Conservation (phyloP, 2,888 invertebrate species). For the Neoscelio sp. region DNA sequence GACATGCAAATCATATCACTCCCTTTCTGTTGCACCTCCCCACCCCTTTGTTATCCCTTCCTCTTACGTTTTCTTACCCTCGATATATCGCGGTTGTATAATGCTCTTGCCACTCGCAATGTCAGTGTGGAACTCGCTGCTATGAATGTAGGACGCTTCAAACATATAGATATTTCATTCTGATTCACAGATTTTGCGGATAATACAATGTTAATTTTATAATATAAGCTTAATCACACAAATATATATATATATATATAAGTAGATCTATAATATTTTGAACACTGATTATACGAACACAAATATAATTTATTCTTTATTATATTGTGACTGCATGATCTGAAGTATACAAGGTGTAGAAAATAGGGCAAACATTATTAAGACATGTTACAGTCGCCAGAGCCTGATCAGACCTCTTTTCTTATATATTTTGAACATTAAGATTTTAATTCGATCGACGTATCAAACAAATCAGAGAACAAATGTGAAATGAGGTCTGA, state of each 20-base stretch:
- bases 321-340: too few relatives aligned
- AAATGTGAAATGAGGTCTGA: too few relatives aligned
- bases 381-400: too few relatives aligned
- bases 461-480: too few relatives aligned
- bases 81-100: slow-evolving; percentile 64
- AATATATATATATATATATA: slow-evolving; percentile 44
- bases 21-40: slow-evolving; percentile 61
- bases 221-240: slow-evolving; percentile 29
- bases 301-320: too few relatives aligned
- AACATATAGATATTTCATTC: slow-evolving; percentile 68
- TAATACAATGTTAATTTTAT: slow-evolving; percentile 54
- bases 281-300: too few relatives aligned
- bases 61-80: slow-evolving; percentile 67
- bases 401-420: too few relatives aligned
- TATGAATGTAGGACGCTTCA: slow-evolving; percentile 50
- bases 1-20: slow-evolving; percentile 81
- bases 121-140: slow-evolving; percentile 49
- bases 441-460: too few relatives aligned
- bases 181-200: slow-evolving; percentile 38
- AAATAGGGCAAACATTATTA: too few relatives aligned
- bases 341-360: too few relatives aligned
- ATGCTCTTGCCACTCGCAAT: slow-evolving; percentile 57
- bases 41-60: slow-evolving; percentile 46
- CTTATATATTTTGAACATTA: too few relatives aligned
- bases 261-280: too few relatives aligned